phyloP scores from a whole-genome alignment of 2,113 vertebrate genomes.

The Rhodinocichla rosea region DNA sequence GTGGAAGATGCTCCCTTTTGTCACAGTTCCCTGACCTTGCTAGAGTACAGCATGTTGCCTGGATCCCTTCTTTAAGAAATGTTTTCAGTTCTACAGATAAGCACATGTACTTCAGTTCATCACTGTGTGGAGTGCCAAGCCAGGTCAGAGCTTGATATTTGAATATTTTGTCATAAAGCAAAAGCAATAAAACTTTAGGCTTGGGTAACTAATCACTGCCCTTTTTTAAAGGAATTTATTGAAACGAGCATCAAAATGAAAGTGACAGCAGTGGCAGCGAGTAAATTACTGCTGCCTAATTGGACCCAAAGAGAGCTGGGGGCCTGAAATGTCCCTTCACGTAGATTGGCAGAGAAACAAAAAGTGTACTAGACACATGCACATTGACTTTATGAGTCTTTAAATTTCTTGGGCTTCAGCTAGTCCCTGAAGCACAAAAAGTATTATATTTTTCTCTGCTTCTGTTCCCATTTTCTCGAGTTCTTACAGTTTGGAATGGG shows the following conservation, averaged over 20 bases:
- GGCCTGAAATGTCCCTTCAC: background rate
- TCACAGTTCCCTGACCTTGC: background rate
- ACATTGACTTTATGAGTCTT: background rate
- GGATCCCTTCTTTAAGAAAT: background rate
- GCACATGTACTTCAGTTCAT: background rate
- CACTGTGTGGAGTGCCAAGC: background rate
- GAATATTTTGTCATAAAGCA: background rate
- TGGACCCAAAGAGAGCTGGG: conserved; percentile 5
- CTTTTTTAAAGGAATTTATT: background rate
- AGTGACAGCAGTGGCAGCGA: conserved; percentile 23
- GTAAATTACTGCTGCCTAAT: conserved; percentile 25
- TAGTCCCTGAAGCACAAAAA: background rate
- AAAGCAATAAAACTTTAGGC: background rate
- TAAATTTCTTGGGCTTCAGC: background rate
- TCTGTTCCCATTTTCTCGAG: background rate
- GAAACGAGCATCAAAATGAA: background rate
- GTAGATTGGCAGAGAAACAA: background rate
- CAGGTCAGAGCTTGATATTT: background rate
- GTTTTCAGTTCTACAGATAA: background rate
- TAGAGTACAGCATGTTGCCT: background rate
- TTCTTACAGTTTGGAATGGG: background rate
- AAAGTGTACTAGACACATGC: background rate
- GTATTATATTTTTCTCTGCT: background rate
- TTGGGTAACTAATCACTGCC: background rate
- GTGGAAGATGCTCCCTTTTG: background rate